Base-by-base conservation (phyloP, 1,140 invertebrate species). In the Neocloeon triangulifer region DNA sequence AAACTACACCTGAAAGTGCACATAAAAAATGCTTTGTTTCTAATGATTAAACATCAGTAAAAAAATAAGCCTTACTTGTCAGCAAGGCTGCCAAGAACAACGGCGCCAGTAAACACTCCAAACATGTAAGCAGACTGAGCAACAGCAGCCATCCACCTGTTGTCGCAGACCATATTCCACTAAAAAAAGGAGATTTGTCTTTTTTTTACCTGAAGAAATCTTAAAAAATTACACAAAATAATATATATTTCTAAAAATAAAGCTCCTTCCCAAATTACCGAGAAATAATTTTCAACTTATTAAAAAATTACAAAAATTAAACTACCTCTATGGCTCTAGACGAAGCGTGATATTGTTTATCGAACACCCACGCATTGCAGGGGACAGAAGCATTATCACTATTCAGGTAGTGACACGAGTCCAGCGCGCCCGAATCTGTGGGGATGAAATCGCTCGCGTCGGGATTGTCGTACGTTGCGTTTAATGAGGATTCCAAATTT, bases 51-150 rank as follows among this genome's bases (percentile, higher is more conserved):
- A 16, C 33, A 17, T 9, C 21, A 6, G n/a, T n/a, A n/a, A n/a
- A n/a, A n/a, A n/a, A n/a, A n/a, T n/a, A 10, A 17, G 12, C 9
- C 52, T 49, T 47, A 70, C 57, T 75, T 84, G 46, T 94, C 88
- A 0, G 85, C 79, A 41, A 89, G 48, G 12, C 70, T 72, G 6
- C 84, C 82, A n/a, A 91, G 54, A 0, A 70, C 62, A 1, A 91
- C 64, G 4, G 81, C 78, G 4, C 85, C 84, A 4, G 71, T 59
- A 29, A 89, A 78, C 7, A 84, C 77, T n/a, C 86, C 86, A 34
- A 84, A 59, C 80, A 92, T 89, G 48, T 82, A 89, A 5, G 63
- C 48, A 2, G 61, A 75, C 46, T 88, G 80, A 1, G 76, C 70
- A 9, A 79, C 48, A 1, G 81, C 71, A 3, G 73, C 67, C 61